phyloP scores from a whole-genome alignment of 2,113 vertebrate species.

The Pelecanoides urinatrix region DNA sequence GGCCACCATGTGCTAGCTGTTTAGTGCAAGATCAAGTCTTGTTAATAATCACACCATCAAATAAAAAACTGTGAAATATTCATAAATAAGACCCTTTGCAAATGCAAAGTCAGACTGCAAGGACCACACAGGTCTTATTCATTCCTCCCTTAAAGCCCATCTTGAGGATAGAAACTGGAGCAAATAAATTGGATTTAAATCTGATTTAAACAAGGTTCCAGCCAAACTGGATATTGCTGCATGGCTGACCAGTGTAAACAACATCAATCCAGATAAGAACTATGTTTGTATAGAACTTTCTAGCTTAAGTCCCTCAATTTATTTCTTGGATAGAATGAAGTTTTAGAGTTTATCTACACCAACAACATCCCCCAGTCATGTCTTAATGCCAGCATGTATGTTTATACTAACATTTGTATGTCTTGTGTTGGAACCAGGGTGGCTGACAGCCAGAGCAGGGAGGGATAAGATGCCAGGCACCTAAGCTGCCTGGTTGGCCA shows the following conservation, averaged over 20 bases:
- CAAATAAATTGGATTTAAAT: background rate
- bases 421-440: background rate
- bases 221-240: background rate
- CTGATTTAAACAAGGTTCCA: background rate
- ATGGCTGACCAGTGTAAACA: background rate
- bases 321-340: background rate
- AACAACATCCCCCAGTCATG: background rate
- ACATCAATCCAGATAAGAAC: background rate
- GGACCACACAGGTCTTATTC: background rate
- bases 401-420: background rate
- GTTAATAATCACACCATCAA: background rate
- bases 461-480: background rate
- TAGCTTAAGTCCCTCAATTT: background rate
- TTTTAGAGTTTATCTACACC: background rate
- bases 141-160: background rate
- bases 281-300: background rate
- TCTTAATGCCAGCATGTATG: background rate
- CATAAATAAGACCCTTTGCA: background rate
- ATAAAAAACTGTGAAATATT: background rate
- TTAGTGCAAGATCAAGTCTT: background rate
- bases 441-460: background rate
- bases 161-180: background rate
- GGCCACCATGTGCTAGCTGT: background rate
- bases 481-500: background rate
- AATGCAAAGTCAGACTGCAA: background rate